Evolutionary conservation across 2,113 vertebrate genomes (phyloP), one percentile per base, ranked within the genome.

Genomic region (Catharus minimus): DNA sequence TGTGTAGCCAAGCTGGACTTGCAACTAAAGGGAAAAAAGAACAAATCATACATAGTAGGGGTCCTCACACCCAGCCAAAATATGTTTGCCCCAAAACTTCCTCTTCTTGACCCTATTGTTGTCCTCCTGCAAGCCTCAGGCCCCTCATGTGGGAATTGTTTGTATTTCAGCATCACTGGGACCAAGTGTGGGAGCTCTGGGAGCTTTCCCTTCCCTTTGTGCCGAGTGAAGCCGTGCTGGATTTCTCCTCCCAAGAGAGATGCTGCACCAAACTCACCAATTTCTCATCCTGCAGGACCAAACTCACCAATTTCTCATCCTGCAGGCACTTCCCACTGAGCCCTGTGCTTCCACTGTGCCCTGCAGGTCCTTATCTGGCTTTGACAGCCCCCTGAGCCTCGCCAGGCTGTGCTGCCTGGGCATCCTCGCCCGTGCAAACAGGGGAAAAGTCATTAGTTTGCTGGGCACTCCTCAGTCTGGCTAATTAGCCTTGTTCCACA

Each of bases 1-100:
- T 77, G 36, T 75, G 86, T 82, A 90, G 89, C 79, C 86, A 92
- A 94, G 33, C 50, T 78, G 88, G 74, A 86, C 75, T 91, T 52
- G n/a, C 49, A 82, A 81, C 23, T 90, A 76, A 92, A 68, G 23
- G 30, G 3, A 10, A n/a, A 38, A 73, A 74, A 77, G 20, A 82
- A 68, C 12, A 88, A 58, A 69, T 69, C 2, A 0, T 6, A 22
- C 30, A 6, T 47, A 80, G 52, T 11, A 64, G 52, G 73, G 52
- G 36, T 84, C 36, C 52, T 89, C 72, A 18, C 36, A 87, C 13
- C 27, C 74, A 69, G n/a, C 43, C 81, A 82, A 76, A 89, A 69
- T 52, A 82, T 24, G n/a, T 47, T 90, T 87, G 46, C 50, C 53
- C 36, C 62, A 68, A 3, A 33, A 66, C 30, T 76, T 93, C 90